phyloP scores from a whole-genome alignment of 2,797 vertebrate genomes.

The Cephalopachus bancanus region DNA sequence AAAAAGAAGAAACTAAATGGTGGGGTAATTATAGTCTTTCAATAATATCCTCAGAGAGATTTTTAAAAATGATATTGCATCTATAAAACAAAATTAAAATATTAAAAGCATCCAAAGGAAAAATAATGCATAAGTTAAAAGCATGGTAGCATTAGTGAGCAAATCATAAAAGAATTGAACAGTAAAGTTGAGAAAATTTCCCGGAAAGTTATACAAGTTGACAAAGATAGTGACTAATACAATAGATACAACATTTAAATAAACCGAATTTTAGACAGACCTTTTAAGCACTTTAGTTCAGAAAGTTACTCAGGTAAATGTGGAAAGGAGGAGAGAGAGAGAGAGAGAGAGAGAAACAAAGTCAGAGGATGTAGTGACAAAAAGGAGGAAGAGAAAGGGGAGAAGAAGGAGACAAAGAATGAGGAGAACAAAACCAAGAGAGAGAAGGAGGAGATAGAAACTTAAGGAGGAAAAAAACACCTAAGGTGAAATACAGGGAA shows the following conservation, averaged over 20 bases:
- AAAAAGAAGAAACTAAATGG: no score
- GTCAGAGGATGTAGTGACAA: neutral
- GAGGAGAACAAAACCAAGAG: neutral
- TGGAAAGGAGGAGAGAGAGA: neutral
- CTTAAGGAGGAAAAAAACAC: neutral
- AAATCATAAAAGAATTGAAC: neutral
- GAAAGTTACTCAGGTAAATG: neutral
- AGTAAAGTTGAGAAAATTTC: neutral
- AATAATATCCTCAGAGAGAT: neutral
- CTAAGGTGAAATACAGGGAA: neutral
- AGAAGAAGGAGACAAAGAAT: neutral
- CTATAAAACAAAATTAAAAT: neutral
- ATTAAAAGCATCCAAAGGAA: neutral
- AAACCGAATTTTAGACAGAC: neutral
- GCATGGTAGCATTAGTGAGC: neutral
- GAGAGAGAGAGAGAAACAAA: neutral
- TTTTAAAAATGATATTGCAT: neutral
- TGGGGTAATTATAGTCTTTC: no score
- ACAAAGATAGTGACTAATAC: neutral
- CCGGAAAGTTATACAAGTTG: neutral
- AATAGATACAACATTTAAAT: neutral
- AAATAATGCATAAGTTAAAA: slow-evolving; percentile 12
- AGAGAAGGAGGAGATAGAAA: neutral
- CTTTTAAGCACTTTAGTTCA: neutral
- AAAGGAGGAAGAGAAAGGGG: neutral